Evolutionary conservation across 2,113 vertebrate genomes (phyloP), one percentile per base, ranked within the genome.

Genomic region (Crotalus tigris): DNA sequence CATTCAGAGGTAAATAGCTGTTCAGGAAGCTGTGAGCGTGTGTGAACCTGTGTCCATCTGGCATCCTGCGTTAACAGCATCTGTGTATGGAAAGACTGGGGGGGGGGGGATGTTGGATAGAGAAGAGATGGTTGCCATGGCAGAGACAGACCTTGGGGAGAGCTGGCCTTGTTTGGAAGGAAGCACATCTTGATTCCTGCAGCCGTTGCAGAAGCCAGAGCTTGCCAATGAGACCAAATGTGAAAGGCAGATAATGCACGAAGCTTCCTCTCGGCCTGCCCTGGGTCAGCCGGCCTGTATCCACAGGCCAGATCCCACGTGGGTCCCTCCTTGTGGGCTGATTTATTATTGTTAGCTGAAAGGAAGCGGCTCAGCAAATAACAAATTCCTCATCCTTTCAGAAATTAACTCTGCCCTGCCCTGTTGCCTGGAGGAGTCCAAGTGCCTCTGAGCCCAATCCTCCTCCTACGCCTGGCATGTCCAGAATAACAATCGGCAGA

Each of bases 351-450:
- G 95, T 95, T 94, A 90, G 90, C 26, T 0, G 0, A 91, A 90
- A 96, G 96, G 96, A 97, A 96, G 93, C 93, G 85, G 88, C 94
- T 95, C 61, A 81, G 39, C 90, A 85, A 88, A 92, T 95, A 69
- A 57, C n/a, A 33, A 49, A 87, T 92, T 90, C 88, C 86, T 93
- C 81, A 64, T 92, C 85, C 58, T 61, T 95, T 87, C 3, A 0
- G 44, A 6, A 93, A 58, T 96, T 97, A 97, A 96, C 96, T 61
- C 92, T 0, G 85, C 93, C 44, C 26, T 95, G 94, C 75, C 95
- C 64, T 19, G 89, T 8, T 94, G 93, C 54, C 92, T 39, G 29
- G 24, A 59, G 11, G 55, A 59, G 44, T 9, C 13, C 33, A 23
- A 21, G 3, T 4, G 8, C 24, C 24, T 8, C 49, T 24, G 2